These are phyloP conservation scores for Tychaedon coryphoeus DNA, from an alignment of 2,113 vertebrate species.

Conservation along the genomic window DNA sequence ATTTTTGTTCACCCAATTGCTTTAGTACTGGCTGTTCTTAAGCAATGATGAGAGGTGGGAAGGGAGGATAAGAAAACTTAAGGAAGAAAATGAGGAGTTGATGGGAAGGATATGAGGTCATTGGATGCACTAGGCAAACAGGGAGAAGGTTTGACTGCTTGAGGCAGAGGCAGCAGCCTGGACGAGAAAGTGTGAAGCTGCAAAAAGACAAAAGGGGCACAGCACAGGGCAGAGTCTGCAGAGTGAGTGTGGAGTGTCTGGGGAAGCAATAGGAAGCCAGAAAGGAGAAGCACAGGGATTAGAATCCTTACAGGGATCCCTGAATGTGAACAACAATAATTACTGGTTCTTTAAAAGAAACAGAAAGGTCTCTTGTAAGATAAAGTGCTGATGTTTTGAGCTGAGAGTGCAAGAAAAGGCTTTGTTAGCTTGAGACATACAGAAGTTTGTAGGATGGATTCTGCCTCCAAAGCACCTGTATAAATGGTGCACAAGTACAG, in stretches of 20 bases:
- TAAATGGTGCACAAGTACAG: not conserved
- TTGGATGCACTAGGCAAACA: not conserved
- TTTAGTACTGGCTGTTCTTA: not conserved
- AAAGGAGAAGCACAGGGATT: not conserved
- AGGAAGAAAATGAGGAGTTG: constrained; percentile 1
- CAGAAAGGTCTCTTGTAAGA: not conserved
- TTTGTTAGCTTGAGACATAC: not conserved
- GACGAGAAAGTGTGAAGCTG: not conserved
- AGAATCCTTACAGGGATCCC: not conserved
- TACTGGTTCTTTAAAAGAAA: not conserved
- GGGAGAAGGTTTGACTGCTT: not conserved
- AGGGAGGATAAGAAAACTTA: not conserved
- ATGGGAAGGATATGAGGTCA: not conserved
- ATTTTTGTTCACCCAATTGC: not conserved
- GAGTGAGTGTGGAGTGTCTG: not conserved
- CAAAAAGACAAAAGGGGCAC: not conserved
- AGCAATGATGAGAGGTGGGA: not conserved
- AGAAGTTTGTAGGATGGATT: not conserved
- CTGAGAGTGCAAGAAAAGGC: not conserved
- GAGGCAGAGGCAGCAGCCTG: not conserved
- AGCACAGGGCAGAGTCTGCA: not conserved
- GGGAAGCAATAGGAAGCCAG: not conserved
- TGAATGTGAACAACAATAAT: not conserved
- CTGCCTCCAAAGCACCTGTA: not conserved
- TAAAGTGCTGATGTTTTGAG: not conserved